A percentile compares a stretch with the other conserved stretches of the same genome.
These are phyloP conservation scores for Dioctria linearis DNA, from an alignment of 2,888 invertebrate species.

Conservation along the genomic window DNA sequence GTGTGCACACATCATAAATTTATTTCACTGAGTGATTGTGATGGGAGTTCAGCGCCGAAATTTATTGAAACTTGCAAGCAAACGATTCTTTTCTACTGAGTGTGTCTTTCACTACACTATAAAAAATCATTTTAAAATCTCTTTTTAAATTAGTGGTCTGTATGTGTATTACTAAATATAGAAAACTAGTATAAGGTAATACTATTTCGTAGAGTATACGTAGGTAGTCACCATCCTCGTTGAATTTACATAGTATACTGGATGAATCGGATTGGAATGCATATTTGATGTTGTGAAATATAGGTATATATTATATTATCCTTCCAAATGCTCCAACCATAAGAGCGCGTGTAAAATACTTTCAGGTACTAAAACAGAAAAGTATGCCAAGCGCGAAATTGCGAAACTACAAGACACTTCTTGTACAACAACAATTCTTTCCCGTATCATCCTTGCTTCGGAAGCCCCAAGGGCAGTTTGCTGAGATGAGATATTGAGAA, in stretches of 20 bases:
- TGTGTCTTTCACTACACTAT: too few relatives aligned
- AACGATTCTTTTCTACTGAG: too few relatives aligned
- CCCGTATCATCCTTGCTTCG: background rate
- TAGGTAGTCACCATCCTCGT: too few relatives aligned
- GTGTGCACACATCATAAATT: slow-evolving; percentile 3
- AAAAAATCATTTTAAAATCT: too few relatives aligned
- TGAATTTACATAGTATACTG: background rate
- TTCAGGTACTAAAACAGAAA: background rate
- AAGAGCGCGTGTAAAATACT: background rate
- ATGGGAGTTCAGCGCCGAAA: background rate
- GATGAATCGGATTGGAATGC: background rate
- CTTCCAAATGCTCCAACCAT: background rate
- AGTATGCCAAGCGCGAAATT: background rate
- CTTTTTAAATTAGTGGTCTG: too few relatives aligned
- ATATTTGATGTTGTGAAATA: background rate
- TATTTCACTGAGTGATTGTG: background rate
- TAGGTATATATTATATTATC: background rate
- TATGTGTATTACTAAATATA: too few relatives aligned
- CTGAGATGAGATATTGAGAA: slow-evolving; percentile 28
- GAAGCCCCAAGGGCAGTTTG: slow-evolving; percentile 30
- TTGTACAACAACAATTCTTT: background rate
- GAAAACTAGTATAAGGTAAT: too few relatives aligned
- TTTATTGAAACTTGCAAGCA: background rate
- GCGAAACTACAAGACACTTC: background rate
- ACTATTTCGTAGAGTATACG: too few relatives aligned